These are phyloP conservation scores for Dryadula phaetusa DNA, from an alignment of 2,888 invertebrate genomes.

Conservation along the genomic window DNA sequence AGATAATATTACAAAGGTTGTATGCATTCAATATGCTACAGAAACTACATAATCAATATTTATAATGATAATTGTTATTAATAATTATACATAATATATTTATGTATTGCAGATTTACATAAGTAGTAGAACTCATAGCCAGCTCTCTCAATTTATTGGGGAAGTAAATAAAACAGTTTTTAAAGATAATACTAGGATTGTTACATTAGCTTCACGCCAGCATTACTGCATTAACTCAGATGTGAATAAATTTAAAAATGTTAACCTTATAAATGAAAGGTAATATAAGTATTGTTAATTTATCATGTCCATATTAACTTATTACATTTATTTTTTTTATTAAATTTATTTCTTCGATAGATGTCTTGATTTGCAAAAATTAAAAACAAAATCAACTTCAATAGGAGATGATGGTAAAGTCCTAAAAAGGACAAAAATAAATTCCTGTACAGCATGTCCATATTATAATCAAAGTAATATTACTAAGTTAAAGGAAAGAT, in stretches of 20 bases:
- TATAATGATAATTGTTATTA: not conserved
- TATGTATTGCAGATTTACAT: constrained; percentile 89
- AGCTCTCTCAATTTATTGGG: constrained; percentile 96
- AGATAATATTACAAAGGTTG: constrained; percentile 59
- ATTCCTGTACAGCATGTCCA: constrained; percentile 85
- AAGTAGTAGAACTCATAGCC: constrained; percentile 98
- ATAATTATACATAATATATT: not conserved
- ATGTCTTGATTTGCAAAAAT: constrained; percentile 92
- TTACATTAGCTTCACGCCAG: constrained; percentile 95
- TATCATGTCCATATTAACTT: too few relatives aligned
- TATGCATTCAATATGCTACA: not conserved
- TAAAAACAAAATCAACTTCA: constrained; percentile 83
- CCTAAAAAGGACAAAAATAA: constrained; percentile 85
- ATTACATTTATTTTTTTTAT: not conserved
- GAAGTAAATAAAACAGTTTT: constrained; percentile 95
- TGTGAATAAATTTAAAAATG: constrained; percentile 89
- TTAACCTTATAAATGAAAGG: constrained; percentile 94
- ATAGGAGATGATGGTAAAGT: constrained; percentile 85
- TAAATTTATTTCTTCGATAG: constrained; percentile 61
- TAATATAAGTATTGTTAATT: constrained; percentile 52
- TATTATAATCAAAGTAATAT: constrained; percentile 87
- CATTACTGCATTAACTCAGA: constrained; percentile 95
- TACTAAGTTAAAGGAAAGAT: constrained; percentile 86
- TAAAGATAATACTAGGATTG: constrained; percentile 87
- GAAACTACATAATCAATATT: not conserved